Conservation (phyloP, 2,113 vertebrate species). For the Prinia subflava region DNA sequence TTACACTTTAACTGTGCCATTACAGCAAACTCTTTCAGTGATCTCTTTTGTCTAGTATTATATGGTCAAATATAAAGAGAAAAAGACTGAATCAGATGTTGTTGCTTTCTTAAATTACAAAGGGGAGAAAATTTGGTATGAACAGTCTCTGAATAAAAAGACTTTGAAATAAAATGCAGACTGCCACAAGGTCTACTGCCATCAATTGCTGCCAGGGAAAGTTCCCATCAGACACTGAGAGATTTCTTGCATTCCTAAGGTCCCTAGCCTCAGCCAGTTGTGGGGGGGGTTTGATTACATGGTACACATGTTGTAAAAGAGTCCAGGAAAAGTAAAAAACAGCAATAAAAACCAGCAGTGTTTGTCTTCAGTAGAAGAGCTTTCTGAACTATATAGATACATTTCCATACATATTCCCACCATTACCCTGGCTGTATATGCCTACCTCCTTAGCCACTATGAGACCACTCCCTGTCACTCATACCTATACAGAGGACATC, state of each 20-base stretch:
- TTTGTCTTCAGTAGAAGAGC: neutral
- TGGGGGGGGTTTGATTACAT: neutral
- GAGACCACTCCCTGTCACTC: neutral
- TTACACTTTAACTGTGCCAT: neutral
- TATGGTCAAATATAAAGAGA: neutral
- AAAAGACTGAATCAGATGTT: neutral
- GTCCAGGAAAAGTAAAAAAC: neutral
- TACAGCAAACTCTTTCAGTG: neutral
- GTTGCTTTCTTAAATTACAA: slow-evolving; percentile 11
- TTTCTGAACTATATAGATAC: neutral
- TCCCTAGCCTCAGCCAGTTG: neutral
- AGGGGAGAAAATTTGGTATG: neutral
- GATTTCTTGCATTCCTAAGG: neutral
- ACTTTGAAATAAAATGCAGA: neutral
- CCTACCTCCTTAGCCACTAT: neutral
- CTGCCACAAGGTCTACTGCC: neutral
- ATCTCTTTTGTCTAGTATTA: slow-evolving; percentile 3
- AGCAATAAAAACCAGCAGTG: neutral
- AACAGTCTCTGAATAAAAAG: neutral
- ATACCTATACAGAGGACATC: neutral
- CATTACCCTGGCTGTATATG: neutral
- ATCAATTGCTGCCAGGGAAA: neutral
- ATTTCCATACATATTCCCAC: neutral
- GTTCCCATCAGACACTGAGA: neutral
- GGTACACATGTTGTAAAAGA: neutral